Evolutionary conservation across 2,888 invertebrate genomes (phyloP).

Genomic region (Agrypnus murinus): DNA sequence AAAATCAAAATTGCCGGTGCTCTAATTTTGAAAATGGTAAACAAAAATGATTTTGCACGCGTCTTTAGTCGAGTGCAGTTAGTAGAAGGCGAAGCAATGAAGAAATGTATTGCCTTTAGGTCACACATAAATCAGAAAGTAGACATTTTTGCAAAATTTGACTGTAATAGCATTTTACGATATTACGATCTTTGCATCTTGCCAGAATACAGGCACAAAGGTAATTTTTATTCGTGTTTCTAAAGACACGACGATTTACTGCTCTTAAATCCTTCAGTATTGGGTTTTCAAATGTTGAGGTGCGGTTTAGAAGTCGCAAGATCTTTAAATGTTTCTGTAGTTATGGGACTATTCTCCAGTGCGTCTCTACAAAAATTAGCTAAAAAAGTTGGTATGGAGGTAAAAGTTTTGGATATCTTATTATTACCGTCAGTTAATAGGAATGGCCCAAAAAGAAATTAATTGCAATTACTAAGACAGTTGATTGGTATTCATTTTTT

Average conservation of each 20-base stretch:
- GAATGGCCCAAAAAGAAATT: background rate
- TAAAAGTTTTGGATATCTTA: slow-evolving; percentile 35
- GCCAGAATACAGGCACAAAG: slow-evolving; percentile 62
- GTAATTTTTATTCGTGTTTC: slow-evolving; percentile 54
- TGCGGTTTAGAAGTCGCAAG: slow-evolving; percentile 64
- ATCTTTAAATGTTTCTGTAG: slow-evolving; percentile 62
- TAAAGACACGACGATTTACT: too few species aligned
- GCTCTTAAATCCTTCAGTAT: slow-evolving; percentile 56
- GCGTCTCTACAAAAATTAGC: slow-evolving; percentile 63
- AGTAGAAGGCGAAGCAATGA: slow-evolving; percentile 64
- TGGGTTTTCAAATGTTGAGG: slow-evolving; percentile 61
- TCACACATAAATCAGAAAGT: slow-evolving; percentile 64
- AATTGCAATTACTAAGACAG: background rate
- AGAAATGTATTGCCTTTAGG: slow-evolving; percentile 62
- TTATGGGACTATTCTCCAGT: slow-evolving; percentile 65
- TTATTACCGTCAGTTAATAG: background rate
- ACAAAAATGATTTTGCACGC: slow-evolving; percentile 63
- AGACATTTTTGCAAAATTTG: slow-evolving; percentile 63
- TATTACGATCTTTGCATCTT: slow-evolving; percentile 65
- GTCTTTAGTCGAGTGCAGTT: slow-evolving; percentile 65
- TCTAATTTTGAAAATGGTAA: slow-evolving; percentile 63
- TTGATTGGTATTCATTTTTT: too few species aligned
- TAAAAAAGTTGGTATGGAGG: slow-evolving; percentile 64
- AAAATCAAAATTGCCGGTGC: slow-evolving; percentile 62
- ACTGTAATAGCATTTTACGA: slow-evolving; percentile 65